phyloP scores from a whole-genome alignment of 2,113 vertebrate species.

The Hippocampus comes region DNA sequence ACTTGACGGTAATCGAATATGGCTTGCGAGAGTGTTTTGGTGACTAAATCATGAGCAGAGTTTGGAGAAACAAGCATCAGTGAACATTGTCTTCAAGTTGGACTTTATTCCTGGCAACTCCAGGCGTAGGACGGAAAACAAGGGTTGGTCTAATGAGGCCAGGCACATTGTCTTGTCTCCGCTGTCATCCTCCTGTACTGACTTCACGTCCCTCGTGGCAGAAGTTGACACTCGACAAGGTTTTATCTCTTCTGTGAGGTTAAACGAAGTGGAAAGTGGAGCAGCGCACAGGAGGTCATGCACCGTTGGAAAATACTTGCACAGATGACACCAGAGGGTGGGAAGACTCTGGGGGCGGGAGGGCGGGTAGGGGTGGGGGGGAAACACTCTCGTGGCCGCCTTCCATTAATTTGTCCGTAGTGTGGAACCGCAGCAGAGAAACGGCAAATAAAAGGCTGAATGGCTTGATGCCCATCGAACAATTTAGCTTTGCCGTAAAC shows the following conservation, averaged over 20 bases:
- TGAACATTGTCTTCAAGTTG: background rate
- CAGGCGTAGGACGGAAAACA: background rate
- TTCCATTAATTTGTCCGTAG: conserved; percentile 47
- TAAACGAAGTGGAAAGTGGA: conserved; percentile 35
- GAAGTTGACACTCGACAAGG: conserved; percentile 24
- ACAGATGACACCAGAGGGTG: conserved; percentile 26
- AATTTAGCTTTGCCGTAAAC: conserved; percentile 38
- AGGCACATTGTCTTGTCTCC: background rate
- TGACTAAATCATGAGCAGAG: conserved; percentile 1
- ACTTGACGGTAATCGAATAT: background rate
- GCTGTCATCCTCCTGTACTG: conserved; percentile 5
- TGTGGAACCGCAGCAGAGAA: conserved; percentile 26
- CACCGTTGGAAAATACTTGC: conserved; percentile 39
- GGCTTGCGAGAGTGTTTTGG: background rate
- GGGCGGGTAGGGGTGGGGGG: too few relatives aligned
- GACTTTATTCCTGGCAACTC: background rate
- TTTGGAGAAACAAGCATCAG: background rate
- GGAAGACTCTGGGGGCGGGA: conserved; percentile 14
- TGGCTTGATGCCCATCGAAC: conserved; percentile 27
- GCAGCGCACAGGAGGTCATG: conserved; percentile 19
- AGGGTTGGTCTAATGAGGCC: conserved; percentile 5
- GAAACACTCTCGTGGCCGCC: conserved; percentile 34
- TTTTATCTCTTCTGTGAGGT: conserved; percentile 30
- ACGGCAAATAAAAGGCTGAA: conserved; percentile 25
- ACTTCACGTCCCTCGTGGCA: conserved; percentile 14